Evolutionary conservation across 2,888 invertebrate species (phyloP), one percentile per base, ranked within the genome.

Genomic region (Muscina levida): DNA sequence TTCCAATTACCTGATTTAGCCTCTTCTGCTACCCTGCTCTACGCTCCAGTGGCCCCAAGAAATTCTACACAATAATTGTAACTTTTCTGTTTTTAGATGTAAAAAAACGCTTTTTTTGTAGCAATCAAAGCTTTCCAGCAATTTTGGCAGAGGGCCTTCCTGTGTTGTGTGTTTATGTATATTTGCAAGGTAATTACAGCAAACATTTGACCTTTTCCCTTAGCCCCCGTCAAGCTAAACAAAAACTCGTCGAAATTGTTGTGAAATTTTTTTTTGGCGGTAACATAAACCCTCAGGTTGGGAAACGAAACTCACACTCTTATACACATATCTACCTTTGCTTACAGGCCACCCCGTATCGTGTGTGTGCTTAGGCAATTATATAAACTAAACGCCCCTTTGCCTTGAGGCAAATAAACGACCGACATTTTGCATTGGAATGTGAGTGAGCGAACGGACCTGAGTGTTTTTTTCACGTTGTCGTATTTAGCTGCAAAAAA

Each of bases 151-250:
- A n/a, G n/a, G n/a, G n/a, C n/a, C n/a, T n/a, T n/a, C n/a, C n/a
- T n/a, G n/a, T n/a, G n/a, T n/a, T n/a, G n/a, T n/a, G n/a, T n/a
- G n/a, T n/a, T n/a, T n/a, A n/a, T n/a, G n/a, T 13, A 24, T 10
- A 53, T 53, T 53, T 53, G 53, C 53, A 22, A 53, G 24, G 24
- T 53, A 53, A 53, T 53, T 53, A 53, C 53, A 53, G 22, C 24
- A 24, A 65, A 46, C 46, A 24, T 65, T 42, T 46, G 46, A 72
- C 17, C 26, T 53, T 53, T 53, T 24, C 44, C 56, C 31, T 26
- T 37, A 10, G 44, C n/a, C n/a, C 19, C 17, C 24, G 4, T 44
- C 17, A 26, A 24, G 22, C 11, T 10, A 4, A 48, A 48, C 48
- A n/a, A 48, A 15, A 31, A 5, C 31, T 31, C 31, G 1, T 24